These are phyloP conservation scores for Drosophila prosaltans DNA, from an alignment of 1,140 invertebrate genomes.

Conservation along the genomic window DNA sequence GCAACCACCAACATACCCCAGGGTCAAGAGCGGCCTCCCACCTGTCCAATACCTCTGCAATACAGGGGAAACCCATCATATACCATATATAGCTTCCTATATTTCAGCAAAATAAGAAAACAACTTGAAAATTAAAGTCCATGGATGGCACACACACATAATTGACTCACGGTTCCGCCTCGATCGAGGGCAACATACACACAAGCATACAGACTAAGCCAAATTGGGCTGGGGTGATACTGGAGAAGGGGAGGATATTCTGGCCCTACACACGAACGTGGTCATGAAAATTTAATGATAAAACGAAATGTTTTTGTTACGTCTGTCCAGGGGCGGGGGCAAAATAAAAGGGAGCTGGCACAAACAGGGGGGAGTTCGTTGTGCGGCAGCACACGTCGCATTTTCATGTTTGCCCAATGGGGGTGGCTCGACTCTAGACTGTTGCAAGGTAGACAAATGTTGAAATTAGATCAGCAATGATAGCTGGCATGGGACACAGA, in stretches of 20 bases:
- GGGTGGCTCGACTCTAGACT: constrained; percentile 44
- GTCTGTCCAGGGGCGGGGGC: constrained; percentile 45
- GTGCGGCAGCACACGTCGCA: constrained; percentile 56
- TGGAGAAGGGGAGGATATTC: constrained; percentile 28
- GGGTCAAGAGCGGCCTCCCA: constrained; percentile 72
- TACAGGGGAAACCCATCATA: not conserved
- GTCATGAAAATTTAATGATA: constrained; percentile 82
- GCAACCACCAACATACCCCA: constrained; percentile 41
- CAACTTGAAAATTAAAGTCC: constrained; percentile 73
- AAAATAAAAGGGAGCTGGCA: constrained; percentile 15
- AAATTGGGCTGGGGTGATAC: constrained; percentile 26
- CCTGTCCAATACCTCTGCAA: constrained; percentile 42
- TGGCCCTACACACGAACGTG: constrained; percentile 50
- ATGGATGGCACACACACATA: constrained; percentile 56
- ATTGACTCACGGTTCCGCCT: constrained; percentile 68
- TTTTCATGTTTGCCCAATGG: constrained; percentile 54
- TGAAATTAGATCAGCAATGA: constrained; percentile 75
- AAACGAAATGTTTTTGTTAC: constrained; percentile 78
- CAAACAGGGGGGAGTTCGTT: not conserved
- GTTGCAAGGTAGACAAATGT: constrained; percentile 68
- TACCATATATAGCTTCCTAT: not conserved
- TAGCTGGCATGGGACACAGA: constrained; percentile 34
- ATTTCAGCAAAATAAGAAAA: constrained; percentile 47
- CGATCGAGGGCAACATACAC: constrained; percentile 29
- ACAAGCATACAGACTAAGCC: not conserved